A percentile compares a stretch with the other conserved stretches of the same genome.
Conservation (phyloP, 2,888 invertebrate genomes). For the Orthosia cruda region DNA sequence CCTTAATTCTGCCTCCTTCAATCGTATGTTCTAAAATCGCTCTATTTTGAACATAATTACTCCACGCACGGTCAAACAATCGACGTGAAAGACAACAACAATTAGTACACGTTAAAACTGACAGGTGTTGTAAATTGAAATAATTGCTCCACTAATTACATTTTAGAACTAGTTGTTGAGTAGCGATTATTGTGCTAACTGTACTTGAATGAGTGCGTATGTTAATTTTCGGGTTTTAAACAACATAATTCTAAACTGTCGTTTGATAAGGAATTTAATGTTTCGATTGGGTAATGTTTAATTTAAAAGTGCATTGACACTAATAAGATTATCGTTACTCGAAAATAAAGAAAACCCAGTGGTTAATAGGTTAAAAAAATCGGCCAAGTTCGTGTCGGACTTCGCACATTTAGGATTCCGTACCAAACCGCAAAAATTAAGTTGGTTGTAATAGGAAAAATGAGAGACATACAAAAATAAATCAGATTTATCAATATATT, state of each 20-base stretch:
- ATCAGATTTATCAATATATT: too few relatives aligned
- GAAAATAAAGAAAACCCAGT: too few relatives aligned
- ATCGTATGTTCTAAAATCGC: background rate
- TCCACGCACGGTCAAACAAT: conserved; percentile 12
- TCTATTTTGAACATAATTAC: background rate
- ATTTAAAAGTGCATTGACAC: background rate
- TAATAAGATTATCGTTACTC: too few relatives aligned
- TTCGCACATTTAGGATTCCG: too few relatives aligned
- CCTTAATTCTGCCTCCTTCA: too few relatives aligned
- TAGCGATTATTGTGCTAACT: conserved; percentile 31
- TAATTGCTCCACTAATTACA: conserved; percentile 45
- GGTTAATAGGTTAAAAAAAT: too few relatives aligned
- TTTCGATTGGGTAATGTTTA: conserved; percentile 7
- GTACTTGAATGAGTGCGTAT: conserved; percentile 24
- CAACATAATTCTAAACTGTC: conserved; percentile 8
- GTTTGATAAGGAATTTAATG: background rate
- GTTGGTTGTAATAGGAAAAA: too few relatives aligned
- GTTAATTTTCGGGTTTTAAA: conserved; percentile 5
- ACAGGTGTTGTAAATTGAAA: conserved; percentile 29
- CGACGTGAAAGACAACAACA: conserved; percentile 2
- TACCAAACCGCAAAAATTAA: too few relatives aligned
- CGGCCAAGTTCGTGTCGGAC: too few relatives aligned
- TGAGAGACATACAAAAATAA: too few relatives aligned
- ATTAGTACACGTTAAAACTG: conserved; percentile 40
- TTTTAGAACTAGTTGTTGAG: conserved; percentile 5